Percentiles rank a stretch among this genome's conserved stretches.
Conservation (phyloP, 1,140 invertebrate species). For the Triops longicaudatus region DNA sequence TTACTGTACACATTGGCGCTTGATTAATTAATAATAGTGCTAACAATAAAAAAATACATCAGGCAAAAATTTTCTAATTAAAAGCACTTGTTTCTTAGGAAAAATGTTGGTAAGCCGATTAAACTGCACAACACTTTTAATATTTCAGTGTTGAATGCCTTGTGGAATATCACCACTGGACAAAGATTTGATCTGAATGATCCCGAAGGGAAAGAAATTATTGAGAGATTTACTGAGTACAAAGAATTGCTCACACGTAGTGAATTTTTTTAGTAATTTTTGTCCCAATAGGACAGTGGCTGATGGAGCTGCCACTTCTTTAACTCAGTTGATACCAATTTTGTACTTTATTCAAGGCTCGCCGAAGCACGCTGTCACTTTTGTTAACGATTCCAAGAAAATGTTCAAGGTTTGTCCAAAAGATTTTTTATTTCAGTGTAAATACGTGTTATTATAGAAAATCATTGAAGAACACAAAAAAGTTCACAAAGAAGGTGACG, state of each 20-base stretch:
- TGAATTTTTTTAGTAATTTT: not conserved
- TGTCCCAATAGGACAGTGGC: not conserved
- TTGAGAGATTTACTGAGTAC: not conserved
- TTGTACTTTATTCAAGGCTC: not conserved
- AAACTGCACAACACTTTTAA: conserved; percentile 9
- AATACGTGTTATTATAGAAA: not conserved
- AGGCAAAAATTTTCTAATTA: too few species aligned
- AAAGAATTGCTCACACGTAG: not conserved
- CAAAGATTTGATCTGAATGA: conserved; percentile 20
- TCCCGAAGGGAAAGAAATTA: not conserved
- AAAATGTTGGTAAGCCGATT: conserved; percentile 18
- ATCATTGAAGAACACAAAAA: conserved; percentile 20
- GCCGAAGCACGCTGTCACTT: not conserved
- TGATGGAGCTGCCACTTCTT: not conserved
- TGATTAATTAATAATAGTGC: too few species aligned
- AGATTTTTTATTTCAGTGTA: too few species aligned
- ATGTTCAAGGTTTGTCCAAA: not conserved
- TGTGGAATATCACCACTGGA: conserved; percentile 26
- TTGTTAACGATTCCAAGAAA: not conserved
- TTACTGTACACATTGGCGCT: too few species aligned
- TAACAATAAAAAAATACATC: too few species aligned
- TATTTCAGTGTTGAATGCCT: conserved; percentile 19
- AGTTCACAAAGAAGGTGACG: not conserved
- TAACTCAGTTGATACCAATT: not conserved
- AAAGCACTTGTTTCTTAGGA: not conserved